Percentiles rank a stretch among this genome's conserved stretches.
phyloP scores from a whole-genome alignment of 2,888 invertebrate genomes.

The Callinectes sapidus region DNA sequence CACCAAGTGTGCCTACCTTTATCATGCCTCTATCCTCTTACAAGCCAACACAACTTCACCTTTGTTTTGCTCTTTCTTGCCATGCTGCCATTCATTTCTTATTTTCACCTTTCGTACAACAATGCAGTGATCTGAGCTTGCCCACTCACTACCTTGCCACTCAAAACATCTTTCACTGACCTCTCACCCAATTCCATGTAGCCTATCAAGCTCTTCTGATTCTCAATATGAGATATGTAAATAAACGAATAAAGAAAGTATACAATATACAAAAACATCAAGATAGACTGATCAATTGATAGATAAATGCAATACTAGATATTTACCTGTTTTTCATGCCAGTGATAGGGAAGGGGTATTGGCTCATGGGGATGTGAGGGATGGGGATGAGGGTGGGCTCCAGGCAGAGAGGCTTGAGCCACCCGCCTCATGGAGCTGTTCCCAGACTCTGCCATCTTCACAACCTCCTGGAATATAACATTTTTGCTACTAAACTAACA shows the following conservation, averaged over 20 bases:
- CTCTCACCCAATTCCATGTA: not conserved
- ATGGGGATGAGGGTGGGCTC: conserved; percentile 52
- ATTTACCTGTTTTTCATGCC: conserved; percentile 70
- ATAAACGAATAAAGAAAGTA: not conserved
- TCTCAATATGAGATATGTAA: no score
- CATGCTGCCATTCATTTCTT: no score
- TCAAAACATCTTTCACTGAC: no score
- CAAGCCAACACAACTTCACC: no score
- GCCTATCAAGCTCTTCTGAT: not conserved
- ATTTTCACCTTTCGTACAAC: no score
- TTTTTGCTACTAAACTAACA: not conserved
- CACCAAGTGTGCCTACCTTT: no score
- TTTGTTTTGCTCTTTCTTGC: no score
- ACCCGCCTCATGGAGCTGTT: conserved; percentile 54
- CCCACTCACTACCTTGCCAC: no score
- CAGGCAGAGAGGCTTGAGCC: conserved; percentile 60
- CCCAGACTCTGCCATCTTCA: conserved; percentile 66
- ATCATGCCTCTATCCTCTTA: no score
- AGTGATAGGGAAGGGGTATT: conserved; percentile 62
- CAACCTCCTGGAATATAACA: conserved; percentile 50
- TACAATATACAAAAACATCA: not conserved
- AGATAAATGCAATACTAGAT: not conserved
- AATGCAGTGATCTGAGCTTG: no score
- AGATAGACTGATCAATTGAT: not conserved
- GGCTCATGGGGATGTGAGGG: conserved; percentile 65